A percentile compares a stretch with the other conserved stretches of the same genome.
phyloP scores from a whole-genome alignment of 2,113 vertebrate species.

The Donacobius atricapilla region DNA sequence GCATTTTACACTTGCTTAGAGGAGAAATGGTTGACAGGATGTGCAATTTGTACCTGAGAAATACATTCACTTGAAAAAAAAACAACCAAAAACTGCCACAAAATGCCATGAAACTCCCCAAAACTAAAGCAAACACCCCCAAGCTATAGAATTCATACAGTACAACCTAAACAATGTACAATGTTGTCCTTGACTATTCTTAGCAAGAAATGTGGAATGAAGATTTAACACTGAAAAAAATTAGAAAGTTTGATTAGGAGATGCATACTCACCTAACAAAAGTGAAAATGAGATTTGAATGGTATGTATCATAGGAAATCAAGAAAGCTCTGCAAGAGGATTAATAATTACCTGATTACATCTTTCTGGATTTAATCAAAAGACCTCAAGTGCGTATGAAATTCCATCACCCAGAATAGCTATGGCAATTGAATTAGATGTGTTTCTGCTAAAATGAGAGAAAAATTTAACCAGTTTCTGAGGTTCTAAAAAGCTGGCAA shows the following conservation, averaged over 20 bases:
- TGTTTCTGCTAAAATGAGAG: background rate
- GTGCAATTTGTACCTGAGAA: background rate
- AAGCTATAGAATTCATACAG: background rate
- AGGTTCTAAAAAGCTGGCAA: background rate
- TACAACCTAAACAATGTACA: background rate
- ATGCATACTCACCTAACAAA: background rate
- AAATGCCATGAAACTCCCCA: background rate
- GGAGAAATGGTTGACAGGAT: background rate
- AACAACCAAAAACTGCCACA: rapidly evolving
- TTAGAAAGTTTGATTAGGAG: background rate
- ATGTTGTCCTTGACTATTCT: background rate
- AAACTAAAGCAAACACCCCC: background rate
- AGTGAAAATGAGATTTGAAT: background rate
- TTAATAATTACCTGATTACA: background rate
- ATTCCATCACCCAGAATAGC: background rate
- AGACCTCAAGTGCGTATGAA: background rate
- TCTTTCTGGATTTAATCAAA: background rate
- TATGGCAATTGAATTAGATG: background rate
- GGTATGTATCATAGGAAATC: background rate
- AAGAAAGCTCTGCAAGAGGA: background rate
- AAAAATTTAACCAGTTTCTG: background rate
- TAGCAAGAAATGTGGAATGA: background rate
- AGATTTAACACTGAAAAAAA: background rate
- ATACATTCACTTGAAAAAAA: background rate
- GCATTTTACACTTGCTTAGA: background rate